Percentiles rank a stretch among this genome's conserved stretches.
Evolutionary conservation across 2,797 vertebrate species (phyloP).

Genomic region (Crenichthys baileyi): DNA sequence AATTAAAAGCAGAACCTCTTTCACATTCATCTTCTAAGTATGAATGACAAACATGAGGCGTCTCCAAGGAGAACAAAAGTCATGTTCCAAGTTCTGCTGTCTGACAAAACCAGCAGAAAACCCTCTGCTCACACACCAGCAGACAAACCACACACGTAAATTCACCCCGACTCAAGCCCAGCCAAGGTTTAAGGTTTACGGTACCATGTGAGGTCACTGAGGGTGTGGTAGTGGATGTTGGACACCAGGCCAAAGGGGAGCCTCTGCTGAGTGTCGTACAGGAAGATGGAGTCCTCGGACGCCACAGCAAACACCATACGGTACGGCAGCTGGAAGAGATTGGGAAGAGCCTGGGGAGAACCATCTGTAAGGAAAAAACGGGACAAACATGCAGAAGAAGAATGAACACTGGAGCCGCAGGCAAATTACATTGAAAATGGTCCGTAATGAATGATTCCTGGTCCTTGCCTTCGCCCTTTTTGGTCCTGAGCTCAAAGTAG

Average conservation of each 20-base stretch:
- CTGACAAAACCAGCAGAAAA: background rate
- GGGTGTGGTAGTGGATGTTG: conserved; percentile 97
- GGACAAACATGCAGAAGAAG: background rate
- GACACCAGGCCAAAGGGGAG: conserved; percentile 94
- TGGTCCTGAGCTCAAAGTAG: conserved; percentile 89
- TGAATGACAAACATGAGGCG: background rate
- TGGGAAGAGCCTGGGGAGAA: conserved; percentile 68
- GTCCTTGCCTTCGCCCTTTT: conserved; percentile 75
- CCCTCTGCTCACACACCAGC: background rate
- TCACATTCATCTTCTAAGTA: background rate
- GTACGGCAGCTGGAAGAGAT: conserved; percentile 88
- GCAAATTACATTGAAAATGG: background rate
- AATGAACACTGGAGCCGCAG: background rate
- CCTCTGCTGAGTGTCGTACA: conserved; percentile 95
- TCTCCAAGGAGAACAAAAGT: background rate
- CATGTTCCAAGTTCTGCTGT: background rate
- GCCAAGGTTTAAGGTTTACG: conserved; percentile 8
- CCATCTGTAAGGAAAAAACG: conserved; percentile 74
- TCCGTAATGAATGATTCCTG: conserved; percentile 1
- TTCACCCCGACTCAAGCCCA: background rate
- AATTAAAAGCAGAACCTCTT: background rate
- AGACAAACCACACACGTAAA: background rate
- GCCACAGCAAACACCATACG: conserved; percentile 96
- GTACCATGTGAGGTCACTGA: conserved; percentile 96
- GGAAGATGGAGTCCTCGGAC: conserved; percentile 92